A percentile compares a stretch with the other conserved stretches of the same genome.
phyloP scores from a whole-genome alignment of 2,888 invertebrate species.

The Danaus chrysippus region DNA sequence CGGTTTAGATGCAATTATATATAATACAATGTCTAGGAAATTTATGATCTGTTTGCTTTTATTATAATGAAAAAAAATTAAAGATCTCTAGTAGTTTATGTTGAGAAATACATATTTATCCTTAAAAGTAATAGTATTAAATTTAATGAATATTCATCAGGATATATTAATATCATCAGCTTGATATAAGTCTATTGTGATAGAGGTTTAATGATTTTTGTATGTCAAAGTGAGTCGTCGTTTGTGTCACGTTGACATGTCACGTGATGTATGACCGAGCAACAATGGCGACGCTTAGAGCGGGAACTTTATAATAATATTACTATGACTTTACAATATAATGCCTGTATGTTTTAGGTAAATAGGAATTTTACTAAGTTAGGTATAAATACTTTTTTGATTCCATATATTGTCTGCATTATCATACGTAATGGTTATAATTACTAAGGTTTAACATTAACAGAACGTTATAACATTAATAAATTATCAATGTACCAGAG shows the following conservation, averaged over 20 bases:
- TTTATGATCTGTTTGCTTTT: slow-evolving; percentile 52
- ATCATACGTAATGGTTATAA: not conserved
- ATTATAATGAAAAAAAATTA: slow-evolving; percentile 32
- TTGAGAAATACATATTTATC: too few species aligned
- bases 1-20: slow-evolving; percentile 56
- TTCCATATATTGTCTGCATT: not conserved
- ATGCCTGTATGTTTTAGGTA: slow-evolving; percentile 29
- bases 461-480: slow-evolving; percentile 12
- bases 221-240: slow-evolving; percentile 43
- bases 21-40: slow-evolving; percentile 59
- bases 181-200: slow-evolving; percentile 1
- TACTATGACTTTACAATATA: slow-evolving; percentile 75
- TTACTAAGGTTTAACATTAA: not conserved
- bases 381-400: slow-evolving; percentile 2
- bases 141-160: too few species aligned
- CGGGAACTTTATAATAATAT: slow-evolving; percentile 52
- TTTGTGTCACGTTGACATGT: slow-evolving; percentile 56
- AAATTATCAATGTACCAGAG: slow-evolving; percentile 20
- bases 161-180: too few species aligned
- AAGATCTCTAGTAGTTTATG: not conserved
- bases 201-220: slow-evolving; percentile 24
- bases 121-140: too few species aligned
- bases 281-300: slow-evolving; percentile 66
- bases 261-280: slow-evolving; percentile 41
- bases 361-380: slow-evolving; percentile 2